phyloP scores from a whole-genome alignment of 2,888 invertebrate species.

The Cylloceria caligata region DNA sequence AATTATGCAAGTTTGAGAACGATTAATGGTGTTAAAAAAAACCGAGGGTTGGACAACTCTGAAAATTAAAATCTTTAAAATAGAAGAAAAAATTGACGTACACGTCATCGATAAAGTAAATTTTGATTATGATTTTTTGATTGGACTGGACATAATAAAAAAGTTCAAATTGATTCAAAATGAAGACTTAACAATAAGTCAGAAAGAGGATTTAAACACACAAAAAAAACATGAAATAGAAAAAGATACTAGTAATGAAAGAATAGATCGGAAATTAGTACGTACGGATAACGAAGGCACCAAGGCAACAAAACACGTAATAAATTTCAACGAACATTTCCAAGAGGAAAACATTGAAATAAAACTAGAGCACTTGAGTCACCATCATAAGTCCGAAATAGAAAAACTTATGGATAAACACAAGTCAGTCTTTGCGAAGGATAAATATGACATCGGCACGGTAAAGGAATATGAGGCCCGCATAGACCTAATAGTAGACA shows the following conservation, averaged over 20 bases:
- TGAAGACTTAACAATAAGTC: conserved; percentile 60
- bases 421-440: conserved; percentile 56
- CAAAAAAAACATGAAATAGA: not conserved
- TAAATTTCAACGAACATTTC: conserved; percentile 49
- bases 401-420: conserved; percentile 58
- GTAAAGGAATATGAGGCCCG: conserved; percentile 63
- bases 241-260: not conserved
- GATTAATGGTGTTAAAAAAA: conserved; percentile 70
- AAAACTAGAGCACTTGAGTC: conserved; percentile 48
- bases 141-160: conserved; percentile 68
- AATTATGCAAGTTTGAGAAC: conserved; percentile 61
- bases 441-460: conserved; percentile 58
- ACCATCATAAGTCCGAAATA: conserved; percentile 56
- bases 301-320: not conserved
- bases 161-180: too few relatives aligned
- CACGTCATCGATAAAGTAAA: conserved; percentile 66
- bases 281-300: too few relatives aligned
- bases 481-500: conserved; percentile 58
- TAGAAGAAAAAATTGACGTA: conserved; percentile 64
- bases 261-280: too few relatives aligned
- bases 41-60: conserved; percentile 64
- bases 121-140: conserved; percentile 67
- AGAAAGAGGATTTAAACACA: too few relatives aligned
- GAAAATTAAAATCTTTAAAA: conserved; percentile 63
- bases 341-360: conserved; percentile 56